These are phyloP conservation scores for Brachypalpus laphriformis DNA, from an alignment of 2,888 invertebrate species.

Conservation along the genomic window DNA sequence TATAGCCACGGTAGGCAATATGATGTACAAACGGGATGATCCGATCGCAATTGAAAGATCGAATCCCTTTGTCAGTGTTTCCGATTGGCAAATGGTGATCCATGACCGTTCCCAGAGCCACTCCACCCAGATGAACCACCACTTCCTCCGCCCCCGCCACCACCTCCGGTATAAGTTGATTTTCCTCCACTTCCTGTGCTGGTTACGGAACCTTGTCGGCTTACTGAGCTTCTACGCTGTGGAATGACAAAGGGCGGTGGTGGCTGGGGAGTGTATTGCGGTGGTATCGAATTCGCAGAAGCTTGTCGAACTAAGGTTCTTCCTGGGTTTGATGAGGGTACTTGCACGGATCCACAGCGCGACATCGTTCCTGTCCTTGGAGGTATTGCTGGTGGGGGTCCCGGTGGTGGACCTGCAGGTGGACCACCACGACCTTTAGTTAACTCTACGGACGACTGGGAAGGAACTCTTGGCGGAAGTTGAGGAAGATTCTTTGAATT, in stretches of 20 bases:
- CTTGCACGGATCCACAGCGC: constrained; percentile 81
- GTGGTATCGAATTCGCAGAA: constrained; percentile 81
- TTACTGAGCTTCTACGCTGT: constrained; percentile 79
- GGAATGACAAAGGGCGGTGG: constrained; percentile 82
- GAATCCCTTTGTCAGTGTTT: constrained; percentile 83
- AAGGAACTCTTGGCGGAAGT: constrained; percentile 81
- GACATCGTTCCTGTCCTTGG: constrained; percentile 80
- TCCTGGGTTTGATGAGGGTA: constrained; percentile 73
- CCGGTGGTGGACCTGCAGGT: constrained; percentile 79
- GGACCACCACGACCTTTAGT: constrained; percentile 78
- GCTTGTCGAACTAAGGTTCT: constrained; percentile 80
- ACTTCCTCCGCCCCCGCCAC: constrained; percentile 40
- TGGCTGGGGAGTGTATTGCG: constrained; percentile 82
- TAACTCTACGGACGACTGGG: constrained; percentile 80
- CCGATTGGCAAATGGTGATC: constrained; percentile 78
- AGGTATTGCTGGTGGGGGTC: constrained; percentile 83
- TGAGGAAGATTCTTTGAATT: constrained; percentile 77
- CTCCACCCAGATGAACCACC: constrained; percentile 29
- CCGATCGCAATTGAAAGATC: constrained; percentile 79
- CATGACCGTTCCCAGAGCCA: constrained; percentile 64
- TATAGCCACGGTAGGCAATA: constrained; percentile 82
- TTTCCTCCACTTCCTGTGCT: constrained; percentile 57
- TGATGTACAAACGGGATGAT: constrained; percentile 78
- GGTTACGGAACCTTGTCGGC: constrained; percentile 79
- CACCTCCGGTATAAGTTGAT: constrained; percentile 6